A percentile compares a stretch with the other conserved stretches of the same genome.
Conservation (phyloP, 2,113 vertebrate species). For the Neoarius graeffei region DNA sequence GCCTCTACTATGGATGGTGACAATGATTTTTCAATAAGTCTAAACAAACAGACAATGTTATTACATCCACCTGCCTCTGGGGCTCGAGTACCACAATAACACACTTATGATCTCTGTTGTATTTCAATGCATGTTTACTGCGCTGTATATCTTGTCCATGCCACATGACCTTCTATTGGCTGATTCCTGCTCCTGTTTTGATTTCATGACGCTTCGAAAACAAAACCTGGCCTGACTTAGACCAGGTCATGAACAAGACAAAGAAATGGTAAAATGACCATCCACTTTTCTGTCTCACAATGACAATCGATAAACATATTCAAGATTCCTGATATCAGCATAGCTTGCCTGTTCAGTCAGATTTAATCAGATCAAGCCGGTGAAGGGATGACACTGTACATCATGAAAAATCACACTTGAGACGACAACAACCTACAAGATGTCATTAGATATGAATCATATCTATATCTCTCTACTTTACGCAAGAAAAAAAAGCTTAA, state of each 20-base stretch:
- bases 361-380: background rate
- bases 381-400: background rate
- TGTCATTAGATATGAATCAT: background rate
- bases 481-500: background rate
- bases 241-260: background rate
- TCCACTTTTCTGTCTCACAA: background rate
- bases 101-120: background rate
- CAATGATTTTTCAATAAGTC: background rate
- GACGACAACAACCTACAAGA: background rate
- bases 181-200: background rate
- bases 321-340: background rate
- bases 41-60: background rate
- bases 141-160: background rate
- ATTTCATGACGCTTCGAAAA: background rate
- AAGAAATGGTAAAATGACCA: background rate
- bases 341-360: too few relatives aligned
- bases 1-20: background rate
- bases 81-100: background rate
- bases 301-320: background rate
- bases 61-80: background rate
- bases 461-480: background rate
- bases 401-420: background rate
- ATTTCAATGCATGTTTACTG: background rate
- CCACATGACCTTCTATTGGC: background rate
- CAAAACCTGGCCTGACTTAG: background rate